Base-by-base conservation (phyloP, 1,140 invertebrate species). In the Subanguina moxae region DNA sequence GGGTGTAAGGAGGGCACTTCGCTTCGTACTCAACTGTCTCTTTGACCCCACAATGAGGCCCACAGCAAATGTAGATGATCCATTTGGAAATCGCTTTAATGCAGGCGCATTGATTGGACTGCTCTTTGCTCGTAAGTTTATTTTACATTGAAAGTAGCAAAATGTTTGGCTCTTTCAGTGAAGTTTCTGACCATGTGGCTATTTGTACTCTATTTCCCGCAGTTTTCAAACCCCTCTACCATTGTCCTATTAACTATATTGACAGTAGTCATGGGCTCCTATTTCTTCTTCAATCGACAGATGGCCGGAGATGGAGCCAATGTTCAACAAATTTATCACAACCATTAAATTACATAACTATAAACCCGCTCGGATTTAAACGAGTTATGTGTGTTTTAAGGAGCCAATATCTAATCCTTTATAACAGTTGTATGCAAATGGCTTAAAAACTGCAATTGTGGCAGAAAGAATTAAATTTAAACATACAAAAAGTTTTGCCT, bases 111-210 rank as follows among this genome's bases (percentile, higher is more conserved):
- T 70, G 17, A 43, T 70, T 30, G 59, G 65, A 23, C 57, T 70
- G 1, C 56, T 70, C 13, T 74, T 70, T 38, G 46, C 68, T 13
- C 17, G 68, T 70, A 73, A 73, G 70, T 56, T 56, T 28, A 56
- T 56, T 56, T 56, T 56, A n/a, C n/a, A n/a, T n/a, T n/a, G n/a
- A n/a, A n/a, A n/a, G n/a, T n/a, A n/a, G n/a, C n/a, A n/a, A n/a
- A n/a, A n/a, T n/a, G n/a, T n/a, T n/a, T n/a, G n/a, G n/a, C 32
- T 38, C 11, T 38, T 38, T 64, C n/a, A 64, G 62, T 64, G n/a
- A 64, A 64, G n/a, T 62, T 64, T 21, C 57, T 28, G n/a, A 64
- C 61, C 3, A 61, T 64, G 32, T 64, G 62, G 62, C 43, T 64
- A 56, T 62, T 64, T 21, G 62, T 64, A 7, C 21, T 64, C 56